Evolutionary conservation across 2,113 vertebrate species (phyloP), one percentile per base, ranked within the genome.

Genomic region (Onychostoma macrolepis): DNA sequence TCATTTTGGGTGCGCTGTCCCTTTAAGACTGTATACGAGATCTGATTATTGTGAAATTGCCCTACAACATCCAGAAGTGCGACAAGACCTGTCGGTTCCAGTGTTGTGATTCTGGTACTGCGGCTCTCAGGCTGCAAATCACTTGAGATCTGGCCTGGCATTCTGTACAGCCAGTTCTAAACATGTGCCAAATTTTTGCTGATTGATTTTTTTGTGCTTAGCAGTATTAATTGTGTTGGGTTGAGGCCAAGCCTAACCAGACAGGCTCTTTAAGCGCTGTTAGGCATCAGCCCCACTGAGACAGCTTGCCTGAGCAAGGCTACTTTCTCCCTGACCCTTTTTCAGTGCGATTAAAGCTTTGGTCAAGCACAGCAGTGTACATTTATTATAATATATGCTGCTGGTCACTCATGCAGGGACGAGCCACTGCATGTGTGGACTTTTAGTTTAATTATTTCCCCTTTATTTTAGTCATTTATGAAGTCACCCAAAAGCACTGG

Each of bases 401-500:
- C 58, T 65, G 41, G 58, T 43, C 80, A 28, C 38, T 38, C 58
- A 45, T 67, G 58, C 58, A 45, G 80, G 28, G 61, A n/a, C 0
- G 0, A 71, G 19, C 28, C 63, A 3, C 43, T 50, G 21, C 63
- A 24, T 69, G 63, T 69, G 26, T 71, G 81, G 81, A 83, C 36
- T 67, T 71, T 43, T 24, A 30, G 26, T 50, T 71, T 36, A 71
- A 24, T 83, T 83, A 24, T 83, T 69, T 71, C 1, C 9, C 3
- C 43, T 36, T 69, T 19, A 38, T 67, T 30, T 26, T 15, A 10
- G 38, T 43, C 28, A 19, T 80, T 80, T 38, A 26, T 75, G 2
- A 85, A 77, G 36, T 11, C 36, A 71, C 58, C 30, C 83, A 84
- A 77, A 71, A 61, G 56, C 28, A n/a, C 38, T 45, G 15, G 80